These are phyloP conservation scores for Sceloporus undulatus DNA, from an alignment of 2,113 vertebrate genomes.

Conservation along the genomic window DNA sequence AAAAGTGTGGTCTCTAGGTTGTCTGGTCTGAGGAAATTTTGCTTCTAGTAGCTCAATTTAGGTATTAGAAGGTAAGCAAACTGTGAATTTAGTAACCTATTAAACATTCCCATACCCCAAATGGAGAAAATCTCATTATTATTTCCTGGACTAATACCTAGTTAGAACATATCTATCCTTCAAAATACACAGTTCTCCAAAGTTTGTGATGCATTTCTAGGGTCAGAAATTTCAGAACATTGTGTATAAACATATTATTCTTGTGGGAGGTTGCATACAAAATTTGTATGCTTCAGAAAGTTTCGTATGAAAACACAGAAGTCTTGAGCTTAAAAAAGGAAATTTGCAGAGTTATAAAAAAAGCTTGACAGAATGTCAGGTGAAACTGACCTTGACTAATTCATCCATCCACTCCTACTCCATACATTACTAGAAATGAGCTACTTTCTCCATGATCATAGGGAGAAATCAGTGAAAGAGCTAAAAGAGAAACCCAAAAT, in stretches of 20 bases:
- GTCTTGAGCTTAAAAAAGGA: no score
- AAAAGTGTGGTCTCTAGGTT: background rate
- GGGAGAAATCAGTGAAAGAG: background rate
- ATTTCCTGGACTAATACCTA: background rate
- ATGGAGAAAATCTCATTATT: background rate
- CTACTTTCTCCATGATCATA: background rate
- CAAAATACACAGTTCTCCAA: background rate
- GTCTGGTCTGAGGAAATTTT: background rate
- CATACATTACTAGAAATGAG: background rate
- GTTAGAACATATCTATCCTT: background rate
- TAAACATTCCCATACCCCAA: background rate
- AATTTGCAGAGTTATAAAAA: no score
- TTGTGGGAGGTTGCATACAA: background rate
- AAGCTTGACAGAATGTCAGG: no score
- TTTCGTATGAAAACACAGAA: no score
- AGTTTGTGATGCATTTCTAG: no score
- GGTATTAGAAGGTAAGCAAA: background rate
- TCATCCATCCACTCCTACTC: background rate
- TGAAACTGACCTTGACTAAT: background rate
- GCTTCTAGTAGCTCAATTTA: background rate
- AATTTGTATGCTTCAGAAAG: background rate
- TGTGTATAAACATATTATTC: no score
- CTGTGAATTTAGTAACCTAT: background rate
- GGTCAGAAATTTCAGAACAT: no score
- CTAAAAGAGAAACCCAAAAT: background rate